These are phyloP conservation scores for Pitangus sulphuratus DNA, from an alignment of 2,797 vertebrate genomes.

Conservation along the genomic window DNA sequence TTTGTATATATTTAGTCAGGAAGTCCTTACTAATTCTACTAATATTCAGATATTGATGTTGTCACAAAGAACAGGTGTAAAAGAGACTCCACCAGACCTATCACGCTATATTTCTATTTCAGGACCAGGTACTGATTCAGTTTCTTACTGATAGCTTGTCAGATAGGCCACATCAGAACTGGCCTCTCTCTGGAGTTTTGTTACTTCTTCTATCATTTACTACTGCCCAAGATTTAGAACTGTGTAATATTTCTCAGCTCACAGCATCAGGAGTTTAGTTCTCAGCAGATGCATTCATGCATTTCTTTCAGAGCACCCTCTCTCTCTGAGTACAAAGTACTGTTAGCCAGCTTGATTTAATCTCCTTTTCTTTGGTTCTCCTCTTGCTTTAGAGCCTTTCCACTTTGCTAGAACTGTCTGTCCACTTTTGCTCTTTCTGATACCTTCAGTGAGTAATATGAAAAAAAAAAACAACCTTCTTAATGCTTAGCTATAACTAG, in stretches of 20 bases:
- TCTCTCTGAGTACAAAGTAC: background rate
- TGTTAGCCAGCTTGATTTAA: background rate
- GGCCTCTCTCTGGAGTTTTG: background rate
- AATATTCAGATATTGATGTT: background rate
- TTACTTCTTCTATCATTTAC: background rate
- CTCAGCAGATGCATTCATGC: background rate
- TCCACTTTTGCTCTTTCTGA: background rate
- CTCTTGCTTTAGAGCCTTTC: background rate
- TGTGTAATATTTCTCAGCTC: background rate
- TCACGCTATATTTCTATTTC: background rate
- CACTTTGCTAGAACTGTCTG: background rate
- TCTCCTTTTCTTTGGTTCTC: background rate
- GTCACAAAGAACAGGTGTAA: background rate
- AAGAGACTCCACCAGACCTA: background rate
- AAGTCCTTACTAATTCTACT: background rate
- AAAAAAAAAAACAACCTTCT: background rate
- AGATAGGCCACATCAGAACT: background rate
- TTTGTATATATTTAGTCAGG: background rate
- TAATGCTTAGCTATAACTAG: background rate
- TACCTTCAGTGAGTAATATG: background rate
- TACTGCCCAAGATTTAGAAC: background rate
- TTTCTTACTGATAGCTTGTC: background rate
- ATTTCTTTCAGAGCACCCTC: background rate
- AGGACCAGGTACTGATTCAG: background rate
- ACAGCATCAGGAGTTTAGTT: background rate